A percentile compares a stretch with the other conserved stretches of the same genome.
Evolutionary conservation across 1,140 invertebrate species (phyloP).

Genomic region (Aphelenchoides fujianensis): DNA sequence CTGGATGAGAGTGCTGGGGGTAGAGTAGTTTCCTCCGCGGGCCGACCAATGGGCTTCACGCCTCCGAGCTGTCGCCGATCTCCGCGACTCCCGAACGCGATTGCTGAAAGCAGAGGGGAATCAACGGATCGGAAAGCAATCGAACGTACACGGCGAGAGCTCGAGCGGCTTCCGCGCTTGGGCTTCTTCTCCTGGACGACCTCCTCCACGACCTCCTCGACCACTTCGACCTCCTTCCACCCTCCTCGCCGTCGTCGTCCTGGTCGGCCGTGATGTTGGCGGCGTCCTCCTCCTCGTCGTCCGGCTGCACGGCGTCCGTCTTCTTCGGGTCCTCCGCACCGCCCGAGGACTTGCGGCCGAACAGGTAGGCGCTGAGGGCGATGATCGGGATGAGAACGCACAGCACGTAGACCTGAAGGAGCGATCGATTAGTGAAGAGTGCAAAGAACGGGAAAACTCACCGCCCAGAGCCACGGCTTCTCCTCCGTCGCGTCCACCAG

Average conservation of each 20-base stretch:
- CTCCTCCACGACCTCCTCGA: background rate
- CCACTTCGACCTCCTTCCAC: background rate
- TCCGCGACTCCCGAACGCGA: too few relatives aligned
- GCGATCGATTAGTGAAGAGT: constrained; percentile 36
- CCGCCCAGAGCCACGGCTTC: constrained; percentile 83
- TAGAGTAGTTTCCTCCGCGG: too few relatives aligned
- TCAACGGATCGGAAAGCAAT: background rate
- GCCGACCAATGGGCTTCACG: too few relatives aligned
- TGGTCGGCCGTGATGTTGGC: constrained; percentile 27
- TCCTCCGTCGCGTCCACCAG: constrained; percentile 78
- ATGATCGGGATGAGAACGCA: constrained; percentile 75
- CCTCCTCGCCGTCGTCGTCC: background rate
- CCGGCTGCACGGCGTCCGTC: constrained; percentile 27
- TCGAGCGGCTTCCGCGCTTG: background rate
- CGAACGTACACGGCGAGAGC: constrained; percentile 3
- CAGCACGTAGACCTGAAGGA: constrained; percentile 77
- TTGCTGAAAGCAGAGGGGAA: background rate
- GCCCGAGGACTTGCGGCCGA: constrained; percentile 64
- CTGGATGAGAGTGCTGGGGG: too few relatives aligned
- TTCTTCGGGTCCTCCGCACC: constrained; percentile 45
- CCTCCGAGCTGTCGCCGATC: too few relatives aligned
- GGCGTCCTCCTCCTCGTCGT: constrained; percentile 23
- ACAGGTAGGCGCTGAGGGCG: constrained; percentile 77
- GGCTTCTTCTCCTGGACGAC: constrained; percentile 3
- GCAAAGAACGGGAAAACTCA: constrained; percentile 62